Evolutionary conservation across 2,113 vertebrate species (phyloP).

Genomic region (Pardalotus punctatus): DNA sequence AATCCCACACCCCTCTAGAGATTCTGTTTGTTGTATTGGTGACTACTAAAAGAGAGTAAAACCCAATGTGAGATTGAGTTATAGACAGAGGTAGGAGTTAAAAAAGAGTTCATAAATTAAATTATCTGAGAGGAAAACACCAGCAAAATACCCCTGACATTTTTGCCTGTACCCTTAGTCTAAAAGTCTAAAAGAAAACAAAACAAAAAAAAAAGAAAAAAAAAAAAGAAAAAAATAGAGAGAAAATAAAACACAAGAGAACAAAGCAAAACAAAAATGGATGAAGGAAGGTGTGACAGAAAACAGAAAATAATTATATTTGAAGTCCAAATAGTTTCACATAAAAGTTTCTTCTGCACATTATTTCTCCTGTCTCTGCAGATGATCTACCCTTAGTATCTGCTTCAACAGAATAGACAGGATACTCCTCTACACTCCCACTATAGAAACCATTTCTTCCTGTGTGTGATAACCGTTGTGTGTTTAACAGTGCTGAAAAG

Average conservation of each 20-base stretch:
- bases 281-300: neutral
- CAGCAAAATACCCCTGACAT: fast-evolving
- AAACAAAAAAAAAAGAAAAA: neutral
- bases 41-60: neutral
- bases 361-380: neutral
- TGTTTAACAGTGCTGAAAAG: neutral
- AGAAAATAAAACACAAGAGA: neutral
- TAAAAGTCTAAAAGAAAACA: neutral
- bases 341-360: neutral
- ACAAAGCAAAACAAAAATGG: neutral
- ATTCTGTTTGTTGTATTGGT: neutral
- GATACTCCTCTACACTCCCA: neutral
- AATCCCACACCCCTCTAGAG: neutral
- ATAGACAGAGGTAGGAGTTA: neutral
- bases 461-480: neutral
- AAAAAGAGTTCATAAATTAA: neutral
- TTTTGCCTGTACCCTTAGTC: neutral
- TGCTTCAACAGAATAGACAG: neutral
- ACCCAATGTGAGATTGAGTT: neutral
- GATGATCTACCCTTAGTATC: neutral
- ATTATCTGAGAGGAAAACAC: neutral
- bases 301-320: neutral
- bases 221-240: neutral
- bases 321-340: neutral
- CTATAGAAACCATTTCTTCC: neutral